Conservation (phyloP, 2,113 vertebrate species). For the Clarias gariepinus region DNA sequence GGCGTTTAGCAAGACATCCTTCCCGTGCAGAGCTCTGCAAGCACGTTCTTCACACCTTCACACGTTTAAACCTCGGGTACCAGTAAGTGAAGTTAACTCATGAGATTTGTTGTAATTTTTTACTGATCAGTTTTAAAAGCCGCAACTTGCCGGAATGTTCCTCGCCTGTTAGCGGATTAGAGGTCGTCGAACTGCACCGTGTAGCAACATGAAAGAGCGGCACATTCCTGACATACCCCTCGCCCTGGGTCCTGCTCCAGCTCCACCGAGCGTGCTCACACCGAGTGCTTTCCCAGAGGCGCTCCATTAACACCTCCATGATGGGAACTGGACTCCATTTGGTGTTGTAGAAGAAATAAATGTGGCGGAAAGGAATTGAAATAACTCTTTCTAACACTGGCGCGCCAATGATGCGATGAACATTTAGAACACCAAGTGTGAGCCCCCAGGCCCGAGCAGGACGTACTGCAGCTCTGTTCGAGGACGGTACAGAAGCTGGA, state of each 20-base stretch:
- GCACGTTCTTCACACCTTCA: not conserved
- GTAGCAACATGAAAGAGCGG: conserved; percentile 59
- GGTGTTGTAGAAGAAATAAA: conserved; percentile 13
- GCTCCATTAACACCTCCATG: conserved; percentile 34
- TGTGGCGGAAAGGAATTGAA: conserved; percentile 28
- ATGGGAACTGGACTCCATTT: conserved; percentile 15
- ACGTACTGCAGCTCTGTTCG: not conserved
- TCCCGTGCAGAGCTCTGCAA: not conserved
- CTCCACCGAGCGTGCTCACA: not conserved
- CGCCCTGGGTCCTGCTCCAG: not conserved
- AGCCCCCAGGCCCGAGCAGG: not conserved
- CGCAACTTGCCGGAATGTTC: not conserved
- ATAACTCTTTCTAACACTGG: not conserved
- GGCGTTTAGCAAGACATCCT: not conserved
- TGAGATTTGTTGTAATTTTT: not conserved
- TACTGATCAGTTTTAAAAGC: not conserved
- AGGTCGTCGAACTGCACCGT: conserved; percentile 44
- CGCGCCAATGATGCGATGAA: not conserved
- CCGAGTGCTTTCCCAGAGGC: conserved; percentile 23
- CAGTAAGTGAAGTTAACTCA: not conserved
- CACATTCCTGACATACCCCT: conserved; percentile 63
- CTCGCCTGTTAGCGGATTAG: conserved; percentile 3
- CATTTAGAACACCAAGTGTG: not conserved
- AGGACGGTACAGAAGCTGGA: not conserved
- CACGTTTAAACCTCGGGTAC: not conserved